Evolutionary conservation across 2,113 vertebrate species (phyloP).

Genomic region (Sitta europaea): DNA sequence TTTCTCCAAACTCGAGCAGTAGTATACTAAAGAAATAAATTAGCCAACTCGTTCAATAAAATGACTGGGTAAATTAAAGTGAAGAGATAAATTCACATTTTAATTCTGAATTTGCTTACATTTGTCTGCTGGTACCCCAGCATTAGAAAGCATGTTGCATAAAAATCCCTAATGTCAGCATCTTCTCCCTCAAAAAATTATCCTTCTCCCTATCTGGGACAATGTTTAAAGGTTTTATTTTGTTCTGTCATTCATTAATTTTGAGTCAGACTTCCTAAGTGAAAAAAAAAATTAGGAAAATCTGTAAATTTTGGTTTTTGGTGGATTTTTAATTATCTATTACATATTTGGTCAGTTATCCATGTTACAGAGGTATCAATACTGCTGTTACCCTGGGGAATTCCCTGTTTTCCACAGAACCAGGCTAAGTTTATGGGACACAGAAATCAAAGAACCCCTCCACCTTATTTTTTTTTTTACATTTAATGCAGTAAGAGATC

Average conservation of each 20-base stretch:
- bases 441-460: not conserved
- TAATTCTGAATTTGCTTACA: not conserved
- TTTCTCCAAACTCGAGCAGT: not conserved
- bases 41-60: not conserved
- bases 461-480: not conserved
- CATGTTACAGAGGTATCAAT: not conserved
- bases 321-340: not conserved
- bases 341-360: not conserved
- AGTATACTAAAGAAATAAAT: not conserved
- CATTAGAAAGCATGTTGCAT: not conserved
- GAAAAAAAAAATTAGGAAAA: not conserved
- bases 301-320: not conserved
- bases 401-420: not conserved
- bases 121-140: not conserved
- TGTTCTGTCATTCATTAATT: not conserved
- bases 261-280: not conserved
- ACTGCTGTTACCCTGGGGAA: not conserved
- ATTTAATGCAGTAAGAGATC: not conserved
- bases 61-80: not conserved
- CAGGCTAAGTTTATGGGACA: not conserved
- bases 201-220: not conserved
- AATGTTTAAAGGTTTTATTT: not conserved
- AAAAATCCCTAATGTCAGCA: not conserved
- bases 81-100: conserved; percentile 5
- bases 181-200: not conserved